phyloP scores from a whole-genome alignment of 2,888 invertebrate species.

The Sisyra terminalis region DNA sequence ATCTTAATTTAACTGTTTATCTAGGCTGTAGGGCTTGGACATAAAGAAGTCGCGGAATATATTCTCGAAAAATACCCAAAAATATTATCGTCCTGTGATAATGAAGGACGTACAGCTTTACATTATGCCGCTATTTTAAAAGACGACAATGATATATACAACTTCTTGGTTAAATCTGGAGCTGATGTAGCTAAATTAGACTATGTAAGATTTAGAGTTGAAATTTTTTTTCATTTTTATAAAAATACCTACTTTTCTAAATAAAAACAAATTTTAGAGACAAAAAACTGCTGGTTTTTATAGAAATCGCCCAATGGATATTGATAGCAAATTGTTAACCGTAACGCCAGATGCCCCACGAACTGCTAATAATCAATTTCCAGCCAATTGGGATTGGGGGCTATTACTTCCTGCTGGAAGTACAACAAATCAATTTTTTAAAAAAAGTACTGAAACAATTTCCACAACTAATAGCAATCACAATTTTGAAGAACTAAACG shows the following conservation, averaged over 20 bases:
- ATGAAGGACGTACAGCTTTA: conserved; percentile 71
- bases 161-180: conserved; percentile 61
- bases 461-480: neutral
- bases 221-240: neutral
- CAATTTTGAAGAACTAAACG: conserved; percentile 8
- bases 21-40: conserved; percentile 69
- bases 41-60: conserved; percentile 55
- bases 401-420: conserved; percentile 27
- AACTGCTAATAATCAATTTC: conserved; percentile 51
- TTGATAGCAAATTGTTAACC: conserved; percentile 53
- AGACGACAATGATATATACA: conserved; percentile 62
- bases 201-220: conserved; percentile 63
- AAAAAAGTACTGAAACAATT: conserved; percentile 10
- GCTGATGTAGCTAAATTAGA: conserved; percentile 73
- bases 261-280: conserved; percentile 57
- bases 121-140: conserved; percentile 75
- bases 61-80: conserved; percentile 52
- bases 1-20: neutral
- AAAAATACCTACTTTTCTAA: neutral
- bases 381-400: conserved; percentile 56
- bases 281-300: conserved; percentile 70
- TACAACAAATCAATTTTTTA: conserved; percentile 10
- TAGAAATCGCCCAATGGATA: conserved; percentile 54
- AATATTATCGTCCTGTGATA: conserved; percentile 52
- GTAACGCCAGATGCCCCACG: conserved; percentile 69